Percentiles rank a stretch among this genome's conserved stretches.
phyloP scores from a whole-genome alignment of 2,888 invertebrate genomes.

The Shargacucullia verbasci region DNA sequence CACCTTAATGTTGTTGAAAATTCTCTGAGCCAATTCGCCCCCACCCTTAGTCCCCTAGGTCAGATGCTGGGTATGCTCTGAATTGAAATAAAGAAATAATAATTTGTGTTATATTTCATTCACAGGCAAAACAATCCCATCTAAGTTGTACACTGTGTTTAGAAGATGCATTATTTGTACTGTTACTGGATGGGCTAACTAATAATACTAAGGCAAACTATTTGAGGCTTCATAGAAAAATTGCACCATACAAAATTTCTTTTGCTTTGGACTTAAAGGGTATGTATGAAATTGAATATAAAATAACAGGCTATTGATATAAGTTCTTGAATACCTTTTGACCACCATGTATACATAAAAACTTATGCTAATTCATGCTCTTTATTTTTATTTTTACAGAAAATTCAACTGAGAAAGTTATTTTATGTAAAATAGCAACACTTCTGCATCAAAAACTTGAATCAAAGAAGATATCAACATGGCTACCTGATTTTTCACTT shows the following conservation, averaged over 20 bases:
- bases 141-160: conserved; percentile 85
- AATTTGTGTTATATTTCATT: conserved; percentile 1
- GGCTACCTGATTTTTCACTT: conserved; percentile 72
- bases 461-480: conserved; percentile 70
- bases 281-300: conserved; percentile 6
- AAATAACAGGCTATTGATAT: too few species aligned
- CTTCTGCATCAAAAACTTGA: conserved; percentile 70
- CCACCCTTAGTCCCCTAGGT: too few species aligned
- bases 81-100: too few species aligned
- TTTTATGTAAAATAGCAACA: conserved; percentile 69
- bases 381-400: conserved; percentile 21
- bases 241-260: conserved; percentile 93
- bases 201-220: conserved; percentile 87
- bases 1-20: too few species aligned
- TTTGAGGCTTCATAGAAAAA: conserved; percentile 91
- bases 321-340: too few species aligned
- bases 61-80: too few species aligned
- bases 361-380: neutral
- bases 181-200: conserved; percentile 89
- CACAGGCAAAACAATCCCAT: conserved; percentile 48
- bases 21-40: too few species aligned
- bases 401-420: conserved; percentile 60
- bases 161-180: conserved; percentile 86
- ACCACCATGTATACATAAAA: too few species aligned
- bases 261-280: conserved; percentile 85